These are phyloP conservation scores for Drosophila histrio DNA, from an alignment of 2,888 invertebrate species.

Conservation along the genomic window DNA sequence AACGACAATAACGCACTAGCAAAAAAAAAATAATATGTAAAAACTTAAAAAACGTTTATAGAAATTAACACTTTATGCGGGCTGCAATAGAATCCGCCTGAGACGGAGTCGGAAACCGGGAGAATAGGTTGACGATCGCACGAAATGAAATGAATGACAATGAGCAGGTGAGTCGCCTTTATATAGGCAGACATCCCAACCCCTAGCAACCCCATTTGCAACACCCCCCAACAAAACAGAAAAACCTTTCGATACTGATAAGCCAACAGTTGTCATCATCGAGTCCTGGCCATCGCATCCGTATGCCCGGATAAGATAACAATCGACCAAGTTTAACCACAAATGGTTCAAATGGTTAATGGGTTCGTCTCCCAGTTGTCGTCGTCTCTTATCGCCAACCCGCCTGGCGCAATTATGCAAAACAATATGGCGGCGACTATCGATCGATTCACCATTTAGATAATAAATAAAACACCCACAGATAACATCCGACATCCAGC, in stretches of 20 bases:
- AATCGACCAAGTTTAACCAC: constrained; percentile 30
- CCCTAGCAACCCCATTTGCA: constrained; percentile 15
- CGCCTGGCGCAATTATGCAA: constrained; percentile 70
- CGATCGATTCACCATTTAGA: constrained; percentile 50
- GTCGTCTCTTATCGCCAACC: constrained; percentile 42
- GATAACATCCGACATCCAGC: constrained; percentile 22
- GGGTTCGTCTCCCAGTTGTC: constrained; percentile 25
- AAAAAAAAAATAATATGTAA: constrained; percentile 17
- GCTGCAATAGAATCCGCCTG: constrained; percentile 25
- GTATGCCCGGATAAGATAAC: constrained; percentile 70
- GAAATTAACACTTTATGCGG: constrained; percentile 75
- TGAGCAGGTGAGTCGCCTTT: constrained; percentile 74
- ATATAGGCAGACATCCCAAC: constrained; percentile 60
- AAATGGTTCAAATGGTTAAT: constrained; percentile 31
- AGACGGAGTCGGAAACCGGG: constrained; percentile 18
- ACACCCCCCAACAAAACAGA: constrained; percentile 1
- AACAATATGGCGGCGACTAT: constrained; percentile 75
- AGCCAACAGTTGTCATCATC: constrained; percentile 28
- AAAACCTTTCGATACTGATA: constrained; percentile 21
- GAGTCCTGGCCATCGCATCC: constrained; percentile 57
- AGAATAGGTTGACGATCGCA: constrained; percentile 48
- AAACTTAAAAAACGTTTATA: constrained; percentile 10
- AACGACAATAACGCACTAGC: constrained; percentile 15
- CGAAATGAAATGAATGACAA: constrained; percentile 76
- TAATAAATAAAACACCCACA: constrained; percentile 26